Evolutionary conservation across 2,888 invertebrate genomes (phyloP).

Genomic region (Saturnia pavonia): DNA sequence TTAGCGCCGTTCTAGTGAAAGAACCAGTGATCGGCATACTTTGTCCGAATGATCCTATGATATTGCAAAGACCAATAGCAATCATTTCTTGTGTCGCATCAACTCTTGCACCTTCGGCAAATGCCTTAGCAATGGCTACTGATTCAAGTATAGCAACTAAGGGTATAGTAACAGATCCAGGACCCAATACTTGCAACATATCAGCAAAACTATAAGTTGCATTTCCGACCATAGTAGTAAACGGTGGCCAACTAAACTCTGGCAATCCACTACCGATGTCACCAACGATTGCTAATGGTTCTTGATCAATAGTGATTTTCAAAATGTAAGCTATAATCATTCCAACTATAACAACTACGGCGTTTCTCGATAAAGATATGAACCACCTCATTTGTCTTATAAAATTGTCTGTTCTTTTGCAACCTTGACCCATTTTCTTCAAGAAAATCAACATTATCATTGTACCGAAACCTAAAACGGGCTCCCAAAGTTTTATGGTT

Average conservation of each 20-base stretch:
- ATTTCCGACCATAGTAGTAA: constrained; percentile 81
- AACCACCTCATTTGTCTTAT: constrained; percentile 83
- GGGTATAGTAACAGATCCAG: constrained; percentile 83
- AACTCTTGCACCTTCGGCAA: constrained; percentile 88
- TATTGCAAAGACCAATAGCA: constrained; percentile 92
- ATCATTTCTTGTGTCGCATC: constrained; percentile 96
- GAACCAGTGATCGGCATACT: constrained; percentile 95
- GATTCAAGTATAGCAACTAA: constrained; percentile 87
- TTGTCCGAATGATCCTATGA: constrained; percentile 90
- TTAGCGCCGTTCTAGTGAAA: constrained; percentile 93
- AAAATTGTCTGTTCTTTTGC: constrained; percentile 68
- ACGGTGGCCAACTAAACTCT: constrained; percentile 84
- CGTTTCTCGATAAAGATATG: constrained; percentile 88
- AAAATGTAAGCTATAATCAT: constrained; percentile 82
- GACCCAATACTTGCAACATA: constrained; percentile 83
- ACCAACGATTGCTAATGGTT: constrained; percentile 86
- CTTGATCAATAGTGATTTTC: constrained; percentile 47
- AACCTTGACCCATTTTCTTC: constrained; percentile 82
- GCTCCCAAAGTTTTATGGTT: constrained; percentile 83
- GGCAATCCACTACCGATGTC: constrained; percentile 88
- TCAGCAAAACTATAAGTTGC: constrained; percentile 83
- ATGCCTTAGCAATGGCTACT: constrained; percentile 88
- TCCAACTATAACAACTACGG: constrained; percentile 89
- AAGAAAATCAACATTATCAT: constrained; percentile 83
- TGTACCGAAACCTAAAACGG: constrained; percentile 84